Evolutionary conservation across 2,888 invertebrate genomes (phyloP), one percentile per base, ranked within the genome.

Genomic region (Cacoxenus indagator): DNA sequence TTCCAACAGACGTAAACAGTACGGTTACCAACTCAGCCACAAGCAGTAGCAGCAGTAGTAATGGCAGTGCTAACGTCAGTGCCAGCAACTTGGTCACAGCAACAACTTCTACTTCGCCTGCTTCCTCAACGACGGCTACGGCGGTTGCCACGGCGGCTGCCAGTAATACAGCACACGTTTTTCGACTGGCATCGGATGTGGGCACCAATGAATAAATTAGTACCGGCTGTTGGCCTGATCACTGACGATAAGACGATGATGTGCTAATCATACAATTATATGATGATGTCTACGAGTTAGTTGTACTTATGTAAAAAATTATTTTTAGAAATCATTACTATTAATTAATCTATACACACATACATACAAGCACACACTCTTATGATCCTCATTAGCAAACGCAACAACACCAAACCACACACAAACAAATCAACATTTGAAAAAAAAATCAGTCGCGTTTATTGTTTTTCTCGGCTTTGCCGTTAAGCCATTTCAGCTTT

Each of bases 61-160:
- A 17, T 24, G 26, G 55, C 24, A 14, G 9, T 37, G 37, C 14
- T 37, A 37, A 8, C 8, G 37, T 14, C 37, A 14, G 8, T 37
- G 37, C 37, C 4, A 67, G 54, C 6, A 78, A 78, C 67, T 78
- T 73, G 29, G 73, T 80, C 6, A 64, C 70, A 9, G 67, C 78
- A 24, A 73, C 83, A 8, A 54, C 4, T 19, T 22, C 54, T 14
- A 24, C 54, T 1, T 4, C 70, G 68, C 31, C 85, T 73, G 61
- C 78, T 70, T 54, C 77, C 76, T 72, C 78, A 24, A 77, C 86
- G 70, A 76, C 79, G 19, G 76, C 80, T 4, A 80, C 81, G 31
- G 84, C 82, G 62, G 82, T 82, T 48, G 85, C 86, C 29, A 81
- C 85, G 0, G 84, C 86, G 48, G 85, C 84, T 29, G 85, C 84